phyloP scores from a whole-genome alignment of 2,797 vertebrate genomes.

The Lepus oiostolus region DNA sequence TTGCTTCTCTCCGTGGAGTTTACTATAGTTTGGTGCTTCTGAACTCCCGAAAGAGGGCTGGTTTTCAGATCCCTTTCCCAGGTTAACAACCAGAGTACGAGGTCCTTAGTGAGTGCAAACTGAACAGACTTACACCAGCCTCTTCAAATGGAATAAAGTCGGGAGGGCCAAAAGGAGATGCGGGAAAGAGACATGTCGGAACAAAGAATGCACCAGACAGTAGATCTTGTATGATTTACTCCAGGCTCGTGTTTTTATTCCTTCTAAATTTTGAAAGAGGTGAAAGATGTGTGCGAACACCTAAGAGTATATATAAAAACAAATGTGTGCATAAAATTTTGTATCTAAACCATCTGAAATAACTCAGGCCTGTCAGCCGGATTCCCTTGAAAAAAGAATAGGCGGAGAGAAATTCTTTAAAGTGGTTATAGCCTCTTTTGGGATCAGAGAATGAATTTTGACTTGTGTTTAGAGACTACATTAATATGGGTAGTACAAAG shows the following conservation, averaged over 20 bases:
- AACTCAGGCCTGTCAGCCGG: constrained; percentile 82
- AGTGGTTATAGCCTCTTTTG: constrained; percentile 83
- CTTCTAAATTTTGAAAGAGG: constrained; percentile 84
- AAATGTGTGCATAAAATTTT: constrained; percentile 84
- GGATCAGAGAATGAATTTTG: constrained; percentile 85
- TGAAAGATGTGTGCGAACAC: constrained; percentile 78
- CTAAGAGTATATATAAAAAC: constrained; percentile 84
- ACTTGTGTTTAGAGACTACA: constrained; percentile 84
- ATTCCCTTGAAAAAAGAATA: constrained; percentile 84
- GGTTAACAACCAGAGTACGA: constrained; percentile 52
- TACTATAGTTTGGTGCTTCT: constrained; percentile 62
- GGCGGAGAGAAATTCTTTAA: constrained; percentile 83
- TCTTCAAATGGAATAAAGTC: constrained; percentile 79
- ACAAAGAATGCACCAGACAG: constrained; percentile 64
- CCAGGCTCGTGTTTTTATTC: constrained; percentile 77
- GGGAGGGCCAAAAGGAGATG: not conserved
- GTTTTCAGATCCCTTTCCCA: constrained; percentile 73
- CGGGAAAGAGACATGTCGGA: constrained; percentile 48
- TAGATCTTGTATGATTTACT: constrained; percentile 83
- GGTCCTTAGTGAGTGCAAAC: constrained; percentile 55
- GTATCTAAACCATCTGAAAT: constrained; percentile 80
- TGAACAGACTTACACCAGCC: constrained; percentile 46
- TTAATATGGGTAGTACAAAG: constrained; percentile 81
- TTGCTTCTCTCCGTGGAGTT: constrained; percentile 58
- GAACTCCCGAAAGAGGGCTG: constrained; percentile 28